phyloP scores from a whole-genome alignment of 2,113 vertebrate genomes.

The Pomatorhinus ruficollis region DNA sequence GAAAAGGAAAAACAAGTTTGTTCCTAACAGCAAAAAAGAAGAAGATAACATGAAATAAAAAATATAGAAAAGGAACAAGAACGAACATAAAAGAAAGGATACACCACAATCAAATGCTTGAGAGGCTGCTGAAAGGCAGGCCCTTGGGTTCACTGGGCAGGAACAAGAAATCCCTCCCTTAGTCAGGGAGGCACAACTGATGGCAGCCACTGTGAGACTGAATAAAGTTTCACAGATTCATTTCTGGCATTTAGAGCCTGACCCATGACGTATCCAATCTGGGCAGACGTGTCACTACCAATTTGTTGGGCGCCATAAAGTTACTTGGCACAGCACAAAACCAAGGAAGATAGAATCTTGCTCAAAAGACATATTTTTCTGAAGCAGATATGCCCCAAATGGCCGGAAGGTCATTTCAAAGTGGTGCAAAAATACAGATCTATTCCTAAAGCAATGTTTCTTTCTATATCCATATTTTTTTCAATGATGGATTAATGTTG shows the following conservation, averaged over 20 bases:
- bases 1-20: not conserved
- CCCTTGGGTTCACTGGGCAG: not conserved
- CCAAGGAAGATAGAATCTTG: not conserved
- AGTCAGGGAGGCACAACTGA: not conserved
- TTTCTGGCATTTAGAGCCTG: constrained; percentile 25
- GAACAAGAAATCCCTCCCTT: not conserved
- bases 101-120: not conserved
- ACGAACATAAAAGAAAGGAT: not conserved
- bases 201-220: not conserved
- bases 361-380: not conserved
- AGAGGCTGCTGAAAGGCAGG: not conserved
- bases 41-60: not conserved
- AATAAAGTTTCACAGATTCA: not conserved
- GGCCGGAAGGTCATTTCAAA: constrained; percentile 36
- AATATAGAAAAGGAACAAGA: not conserved
- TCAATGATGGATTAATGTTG: constrained; percentile 49
- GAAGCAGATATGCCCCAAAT: not conserved
- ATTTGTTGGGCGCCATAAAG: not conserved
- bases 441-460: constrained; percentile 36
- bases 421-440: constrained; percentile 42
- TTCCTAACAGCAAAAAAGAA: not conserved
- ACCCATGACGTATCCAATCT: not conserved
- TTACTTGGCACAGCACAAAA: constrained; percentile 17
- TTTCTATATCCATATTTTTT: constrained; percentile 37
- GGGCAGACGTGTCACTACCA: not conserved